These are phyloP conservation scores for Vespertilio murinus DNA, from an alignment of 2,797 vertebrate species.

Conservation along the genomic window DNA sequence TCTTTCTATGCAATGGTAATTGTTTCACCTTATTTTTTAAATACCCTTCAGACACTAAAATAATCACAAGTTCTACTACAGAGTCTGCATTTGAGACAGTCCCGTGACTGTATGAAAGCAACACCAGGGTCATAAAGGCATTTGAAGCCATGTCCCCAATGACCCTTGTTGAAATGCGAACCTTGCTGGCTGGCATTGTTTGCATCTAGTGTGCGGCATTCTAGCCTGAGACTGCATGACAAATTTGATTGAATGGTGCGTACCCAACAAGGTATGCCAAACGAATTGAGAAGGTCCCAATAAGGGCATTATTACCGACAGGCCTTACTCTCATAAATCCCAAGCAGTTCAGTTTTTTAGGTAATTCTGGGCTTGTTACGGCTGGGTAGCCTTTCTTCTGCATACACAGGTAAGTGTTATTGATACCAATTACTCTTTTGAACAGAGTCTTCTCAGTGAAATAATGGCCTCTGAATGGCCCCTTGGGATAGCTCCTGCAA, in stretches of 20 bases:
- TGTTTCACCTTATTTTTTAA: constrained; percentile 54
- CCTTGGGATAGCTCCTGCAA: constrained; percentile 54
- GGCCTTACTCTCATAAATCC: constrained; percentile 72
- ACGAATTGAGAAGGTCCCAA: constrained; percentile 69
- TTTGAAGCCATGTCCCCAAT: constrained; percentile 45
- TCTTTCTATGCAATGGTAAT: constrained; percentile 75
- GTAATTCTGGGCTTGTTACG: constrained; percentile 75
- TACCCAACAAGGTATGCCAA: constrained; percentile 4
- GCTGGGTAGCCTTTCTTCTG: constrained; percentile 57
- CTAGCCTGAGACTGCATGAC: background rate
- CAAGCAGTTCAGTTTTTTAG: constrained; percentile 72
- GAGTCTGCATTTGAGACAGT: constrained; percentile 68
- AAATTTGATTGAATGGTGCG: constrained; percentile 57
- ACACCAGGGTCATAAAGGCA: background rate
- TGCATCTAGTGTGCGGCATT: background rate
- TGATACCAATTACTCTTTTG: constrained; percentile 75
- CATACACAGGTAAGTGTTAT: constrained; percentile 83
- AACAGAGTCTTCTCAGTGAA: constrained; percentile 69
- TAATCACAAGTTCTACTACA: constrained; percentile 31
- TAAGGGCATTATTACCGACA: constrained; percentile 59
- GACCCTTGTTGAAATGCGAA: constrained; percentile 36
- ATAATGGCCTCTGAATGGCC: constrained; percentile 58
- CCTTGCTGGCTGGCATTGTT: background rate
- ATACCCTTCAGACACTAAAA: constrained; percentile 48
- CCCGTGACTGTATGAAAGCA: constrained; percentile 58